Percentiles rank a stretch among this genome's conserved stretches.
These are phyloP conservation scores for Drosophila bocki DNA, from an alignment of 1,140 invertebrate species.

Conservation along the genomic window DNA sequence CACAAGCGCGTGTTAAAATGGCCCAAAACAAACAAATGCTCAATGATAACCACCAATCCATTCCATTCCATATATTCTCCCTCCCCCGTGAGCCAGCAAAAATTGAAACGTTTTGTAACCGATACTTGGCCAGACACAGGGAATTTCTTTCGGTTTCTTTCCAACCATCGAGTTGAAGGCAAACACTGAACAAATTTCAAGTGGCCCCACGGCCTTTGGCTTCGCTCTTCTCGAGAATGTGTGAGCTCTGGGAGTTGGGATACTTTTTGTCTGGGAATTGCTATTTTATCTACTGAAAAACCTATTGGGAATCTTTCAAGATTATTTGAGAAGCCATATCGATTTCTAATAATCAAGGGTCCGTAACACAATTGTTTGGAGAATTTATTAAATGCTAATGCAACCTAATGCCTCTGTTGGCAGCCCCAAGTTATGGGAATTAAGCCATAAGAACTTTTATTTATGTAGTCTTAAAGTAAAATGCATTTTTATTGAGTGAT, in stretches of 20 bases:
- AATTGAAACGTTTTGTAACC: slow-evolving; percentile 79
- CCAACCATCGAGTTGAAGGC: slow-evolving; percentile 27
- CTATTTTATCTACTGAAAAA: slow-evolving; percentile 7
- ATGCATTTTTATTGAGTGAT: not conserved
- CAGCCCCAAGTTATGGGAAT: not conserved
- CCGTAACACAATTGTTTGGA: too few species aligned
- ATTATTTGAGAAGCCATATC: slow-evolving; percentile 4
- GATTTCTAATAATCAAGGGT: slow-evolving; percentile 5
- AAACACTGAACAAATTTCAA: slow-evolving; percentile 45
- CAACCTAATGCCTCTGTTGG: not conserved
- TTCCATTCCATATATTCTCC: slow-evolving; percentile 32
- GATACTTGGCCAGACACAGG: slow-evolving; percentile 64
- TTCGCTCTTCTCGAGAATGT: slow-evolving; percentile 17
- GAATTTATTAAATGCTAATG: slow-evolving; percentile 11
- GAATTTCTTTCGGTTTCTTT: slow-evolving; percentile 32
- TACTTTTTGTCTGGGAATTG: slow-evolving; percentile 11
- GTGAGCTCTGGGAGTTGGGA: slow-evolving; percentile 15
- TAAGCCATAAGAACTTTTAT: not conserved
- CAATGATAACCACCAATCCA: slow-evolving; percentile 67
- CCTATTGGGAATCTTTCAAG: not conserved
- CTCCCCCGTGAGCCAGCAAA: slow-evolving; percentile 72
- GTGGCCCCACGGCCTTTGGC: slow-evolving; percentile 35
- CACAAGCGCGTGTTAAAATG: slow-evolving; percentile 72
- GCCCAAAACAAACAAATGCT: slow-evolving; percentile 70
- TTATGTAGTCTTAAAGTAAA: not conserved